phyloP scores from a whole-genome alignment of 1,140 invertebrate genomes.

The Oedothorax gibbosus region DNA sequence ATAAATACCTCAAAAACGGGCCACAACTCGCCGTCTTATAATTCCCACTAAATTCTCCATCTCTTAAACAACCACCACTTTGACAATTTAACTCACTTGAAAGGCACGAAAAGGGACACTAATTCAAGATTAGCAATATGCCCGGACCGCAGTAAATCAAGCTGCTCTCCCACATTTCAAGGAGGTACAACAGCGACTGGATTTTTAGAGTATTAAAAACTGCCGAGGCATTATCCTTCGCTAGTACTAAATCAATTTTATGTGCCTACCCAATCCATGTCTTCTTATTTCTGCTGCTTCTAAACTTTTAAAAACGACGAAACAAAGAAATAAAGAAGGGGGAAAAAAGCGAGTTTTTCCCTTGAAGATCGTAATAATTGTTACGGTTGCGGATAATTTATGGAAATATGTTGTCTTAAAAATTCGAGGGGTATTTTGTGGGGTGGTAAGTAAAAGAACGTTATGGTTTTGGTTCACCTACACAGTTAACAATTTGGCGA shows the following conservation, averaged over 20 bases:
- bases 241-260: conserved; percentile 56
- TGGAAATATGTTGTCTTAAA: conserved; percentile 61
- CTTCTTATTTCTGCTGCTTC: conserved; percentile 19
- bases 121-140: conserved; percentile 60
- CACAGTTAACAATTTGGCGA: no score
- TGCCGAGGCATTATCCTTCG: conserved; percentile 32
- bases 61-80: conserved; percentile 30
- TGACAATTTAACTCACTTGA: conserved; percentile 56
- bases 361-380: conserved; percentile 58
- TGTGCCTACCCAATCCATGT: conserved; percentile 33
- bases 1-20: conserved; percentile 32
- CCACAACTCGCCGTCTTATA: conserved; percentile 21
- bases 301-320: conserved; percentile 31
- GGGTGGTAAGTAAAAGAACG: no score
- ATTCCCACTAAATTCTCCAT: conserved; percentile 47
- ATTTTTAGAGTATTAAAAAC: conserved; percentile 51
- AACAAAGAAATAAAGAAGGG: conserved; percentile 37
- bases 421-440: conserved; percentile 11
- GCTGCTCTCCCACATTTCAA: background rate
- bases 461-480: no score
- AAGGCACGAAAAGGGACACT: conserved; percentile 29
- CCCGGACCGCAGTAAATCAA: conserved; percentile 44
- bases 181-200: conserved; percentile 6
- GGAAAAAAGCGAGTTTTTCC: conserved; percentile 34
- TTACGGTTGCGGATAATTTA: conserved; percentile 60